Conservation (phyloP, 2,113 vertebrate species). For the Lycaon pictus region DNA sequence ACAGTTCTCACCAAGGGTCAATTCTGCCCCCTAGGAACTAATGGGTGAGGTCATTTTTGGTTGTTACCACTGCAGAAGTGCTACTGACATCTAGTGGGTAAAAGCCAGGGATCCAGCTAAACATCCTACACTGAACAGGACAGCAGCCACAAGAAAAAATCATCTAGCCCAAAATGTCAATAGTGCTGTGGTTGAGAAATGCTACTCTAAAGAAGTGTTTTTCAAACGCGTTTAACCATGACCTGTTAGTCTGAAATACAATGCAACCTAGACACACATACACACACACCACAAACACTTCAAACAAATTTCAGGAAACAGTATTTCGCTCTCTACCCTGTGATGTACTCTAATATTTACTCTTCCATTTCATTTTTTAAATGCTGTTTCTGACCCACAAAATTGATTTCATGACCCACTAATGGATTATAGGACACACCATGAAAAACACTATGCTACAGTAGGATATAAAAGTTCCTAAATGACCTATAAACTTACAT, state of each 20-base stretch:
- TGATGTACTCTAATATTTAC: not conserved
- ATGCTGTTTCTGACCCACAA: slow-evolving; percentile 52
- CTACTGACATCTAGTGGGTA: not conserved
- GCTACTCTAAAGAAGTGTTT: not conserved
- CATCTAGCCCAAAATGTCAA: not conserved
- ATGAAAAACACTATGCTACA: not conserved
- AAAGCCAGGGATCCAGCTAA: not conserved
- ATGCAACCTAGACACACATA: not conserved
- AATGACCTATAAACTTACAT: not conserved
- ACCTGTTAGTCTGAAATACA: not conserved
- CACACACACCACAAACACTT: not conserved
- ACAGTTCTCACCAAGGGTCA: not conserved
- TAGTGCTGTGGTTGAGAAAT: not conserved
- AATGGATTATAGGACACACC: not conserved
- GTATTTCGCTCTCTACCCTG: not conserved
- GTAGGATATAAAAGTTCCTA: not conserved
- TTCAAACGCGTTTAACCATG: not conserved
- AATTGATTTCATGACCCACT: not conserved
- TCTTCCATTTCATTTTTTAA: slow-evolving; percentile 37
- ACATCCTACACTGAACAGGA: not conserved
- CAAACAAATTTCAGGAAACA: slow-evolving; percentile 8
- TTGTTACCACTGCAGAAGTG: not conserved
- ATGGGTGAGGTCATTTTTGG: not conserved
- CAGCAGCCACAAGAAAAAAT: not conserved
- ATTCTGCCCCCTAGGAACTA: not conserved